A percentile compares a stretch with the other conserved stretches of the same genome.
Conservation (phyloP, 2,797 vertebrate genomes). For the Danio kyathit region DNA sequence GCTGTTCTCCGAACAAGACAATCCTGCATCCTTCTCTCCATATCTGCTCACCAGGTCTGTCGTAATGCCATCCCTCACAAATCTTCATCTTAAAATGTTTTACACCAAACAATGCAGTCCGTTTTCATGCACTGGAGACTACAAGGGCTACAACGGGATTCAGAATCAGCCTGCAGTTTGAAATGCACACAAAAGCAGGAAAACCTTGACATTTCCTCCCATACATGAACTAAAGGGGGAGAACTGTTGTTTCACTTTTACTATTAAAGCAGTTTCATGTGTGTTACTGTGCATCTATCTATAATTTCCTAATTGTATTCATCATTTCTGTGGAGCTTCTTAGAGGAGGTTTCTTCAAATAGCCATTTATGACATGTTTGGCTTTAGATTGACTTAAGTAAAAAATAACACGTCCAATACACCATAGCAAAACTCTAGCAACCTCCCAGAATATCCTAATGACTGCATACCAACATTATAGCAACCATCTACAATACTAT, state of each 20-base stretch:
- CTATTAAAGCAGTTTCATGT: constrained; percentile 1
- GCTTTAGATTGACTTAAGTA: not conserved
- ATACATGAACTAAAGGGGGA: not conserved
- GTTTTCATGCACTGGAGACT: not conserved
- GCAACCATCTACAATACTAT: too few species aligned
- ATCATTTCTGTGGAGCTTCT: not conserved
- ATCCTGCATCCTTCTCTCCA: constrained; percentile 94
- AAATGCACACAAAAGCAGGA: constrained; percentile 5
- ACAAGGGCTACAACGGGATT: not conserved
- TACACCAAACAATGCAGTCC: not conserved
- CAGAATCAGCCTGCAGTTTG: not conserved
- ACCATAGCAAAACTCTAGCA: not conserved
- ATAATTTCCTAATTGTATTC: not conserved
- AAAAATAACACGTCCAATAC: not conserved
- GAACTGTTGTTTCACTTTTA: not conserved
- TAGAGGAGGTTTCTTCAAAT: not conserved
- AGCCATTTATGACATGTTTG: not conserved
- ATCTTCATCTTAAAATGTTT: constrained; percentile 18
- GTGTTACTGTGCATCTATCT: not conserved
- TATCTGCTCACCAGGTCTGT: constrained; percentile 90
- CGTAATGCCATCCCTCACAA: constrained; percentile 3
- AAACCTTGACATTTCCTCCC: constrained; percentile 8
- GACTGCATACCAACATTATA: too few species aligned
- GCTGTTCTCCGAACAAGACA: constrained; percentile 97
- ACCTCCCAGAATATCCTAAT: too few species aligned